Evolutionary conservation across 1,140 invertebrate genomes (phyloP), one percentile per base, ranked within the genome.

Genomic region (Drosophila burlai): DNA sequence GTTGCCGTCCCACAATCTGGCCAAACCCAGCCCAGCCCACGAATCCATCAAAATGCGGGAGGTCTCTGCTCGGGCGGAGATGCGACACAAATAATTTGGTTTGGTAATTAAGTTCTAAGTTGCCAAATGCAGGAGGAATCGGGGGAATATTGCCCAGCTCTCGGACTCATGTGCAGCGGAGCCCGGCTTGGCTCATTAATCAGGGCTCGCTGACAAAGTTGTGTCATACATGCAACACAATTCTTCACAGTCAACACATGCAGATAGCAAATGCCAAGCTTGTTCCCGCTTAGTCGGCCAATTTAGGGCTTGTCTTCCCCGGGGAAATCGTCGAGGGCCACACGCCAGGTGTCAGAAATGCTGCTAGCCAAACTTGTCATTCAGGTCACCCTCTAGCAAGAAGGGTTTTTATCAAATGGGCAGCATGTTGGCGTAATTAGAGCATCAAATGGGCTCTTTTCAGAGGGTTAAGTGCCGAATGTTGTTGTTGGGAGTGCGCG

Each of bases 91-190:
- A 77, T 59, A 82, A 79, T 77, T 83, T 69, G 76, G 76, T 73
- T 80, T 71, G 76, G 81, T 89, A 89, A 87, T 87, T 89, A 89
- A 67, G 84, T 78, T 87, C 81, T 90, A 81, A 84, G 84, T 84
- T 87, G 81, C 77, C 73, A 62, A 89, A 89, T 64, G 76, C 82
- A 81, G 26, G 24, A 81, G 24, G 24, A 47, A 40, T 46, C 21
- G 43, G 54, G 60, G 47, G 34, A 46, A 24, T 11, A 45, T 26
- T 5, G 4, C 24, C 46, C 24, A 52, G 36, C 29, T 40, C 7
- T 40, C 7, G 34, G 31, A 31, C 47, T 18, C 46, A 38, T 18
- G 47, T 45, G 42, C 45, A 49, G 11, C 40, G 49, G 45, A 60
- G 36, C 49, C 47, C 47, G 57, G 46, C 58, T 52, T 4, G 50